phyloP scores from a whole-genome alignment of 2,888 invertebrate genomes.

The Drosophila mercatorum region DNA sequence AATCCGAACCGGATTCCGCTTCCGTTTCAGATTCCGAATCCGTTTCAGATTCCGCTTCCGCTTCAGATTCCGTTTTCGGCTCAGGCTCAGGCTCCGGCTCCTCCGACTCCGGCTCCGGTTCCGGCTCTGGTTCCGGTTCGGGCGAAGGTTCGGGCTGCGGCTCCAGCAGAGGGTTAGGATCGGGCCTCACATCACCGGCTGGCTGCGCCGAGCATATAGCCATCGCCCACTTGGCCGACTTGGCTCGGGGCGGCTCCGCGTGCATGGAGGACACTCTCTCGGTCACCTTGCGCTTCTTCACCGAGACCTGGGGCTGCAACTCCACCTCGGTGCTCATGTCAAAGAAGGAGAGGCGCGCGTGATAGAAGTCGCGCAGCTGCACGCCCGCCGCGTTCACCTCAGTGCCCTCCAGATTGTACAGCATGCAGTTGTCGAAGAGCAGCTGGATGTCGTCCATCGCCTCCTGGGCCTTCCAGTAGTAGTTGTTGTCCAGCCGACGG shows the following conservation, averaged over 20 bases:
- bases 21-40: too few relatives aligned
- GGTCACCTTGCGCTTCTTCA: constrained; percentile 4
- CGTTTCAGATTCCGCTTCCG: too few relatives aligned
- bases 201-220: neutral
- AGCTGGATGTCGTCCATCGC: constrained; percentile 46
- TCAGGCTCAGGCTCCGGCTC: neutral
- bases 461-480: constrained; percentile 46
- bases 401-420: constrained; percentile 28
- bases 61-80: neutral
- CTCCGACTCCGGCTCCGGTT: neutral
- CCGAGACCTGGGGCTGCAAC: neutral
- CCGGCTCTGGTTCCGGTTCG: neutral
- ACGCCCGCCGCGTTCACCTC: constrained; percentile 29
- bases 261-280: too few relatives aligned
- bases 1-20: neutral
- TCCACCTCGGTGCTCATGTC: constrained; percentile 38
- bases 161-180: neutral
- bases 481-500: constrained; percentile 37
- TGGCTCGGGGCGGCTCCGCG: neutral
- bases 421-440: constrained; percentile 44
- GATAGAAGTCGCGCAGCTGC: constrained; percentile 22
- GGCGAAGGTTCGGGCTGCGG: neutral
- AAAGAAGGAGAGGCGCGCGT: neutral
- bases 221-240: neutral
- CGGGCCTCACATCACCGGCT: neutral